Percentiles rank a stretch among this genome's conserved stretches.
Conservation (phyloP, 92 coral and sea anemone genomes). For the Desmophyllum pertusum region DNA sequence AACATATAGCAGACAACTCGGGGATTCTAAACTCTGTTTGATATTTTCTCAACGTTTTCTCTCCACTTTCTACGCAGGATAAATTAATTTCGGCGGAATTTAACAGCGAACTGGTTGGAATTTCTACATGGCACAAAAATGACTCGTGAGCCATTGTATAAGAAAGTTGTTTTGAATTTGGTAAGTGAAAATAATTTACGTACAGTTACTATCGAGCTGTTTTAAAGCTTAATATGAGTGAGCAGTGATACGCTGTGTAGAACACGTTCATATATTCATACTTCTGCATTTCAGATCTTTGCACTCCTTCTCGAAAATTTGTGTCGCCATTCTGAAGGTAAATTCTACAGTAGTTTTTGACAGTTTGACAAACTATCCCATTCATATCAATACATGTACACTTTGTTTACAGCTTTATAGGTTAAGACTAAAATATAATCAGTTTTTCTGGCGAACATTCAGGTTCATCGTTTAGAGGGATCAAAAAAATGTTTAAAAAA, state of each 20-base stretch:
- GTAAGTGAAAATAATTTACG: conserved; percentile 24
- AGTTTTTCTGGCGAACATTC: neutral
- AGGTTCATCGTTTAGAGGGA: neutral
- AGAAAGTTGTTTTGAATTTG: conserved; percentile 32
- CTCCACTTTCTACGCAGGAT: conserved; percentile 14
- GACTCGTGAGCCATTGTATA: conserved; percentile 4
- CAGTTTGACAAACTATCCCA: neutral
- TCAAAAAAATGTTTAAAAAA: neutral
- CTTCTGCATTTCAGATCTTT: conserved; percentile 12
- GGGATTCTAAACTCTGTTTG: conserved; percentile 7
- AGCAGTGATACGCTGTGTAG: neutral
- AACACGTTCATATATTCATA: neutral
- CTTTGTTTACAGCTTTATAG: conserved; percentile 12
- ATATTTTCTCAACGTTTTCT: neutral
- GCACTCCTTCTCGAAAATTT: conserved; percentile 3
- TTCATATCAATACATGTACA: neutral
- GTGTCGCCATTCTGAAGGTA: conserved; percentile 20
- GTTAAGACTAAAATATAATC: neutral
- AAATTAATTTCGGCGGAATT: neutral
- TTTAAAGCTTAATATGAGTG: conserved; percentile 6
- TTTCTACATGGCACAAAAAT: conserved; percentile 25
- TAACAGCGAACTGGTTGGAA: neutral
- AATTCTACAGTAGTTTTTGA: neutral
- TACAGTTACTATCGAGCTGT: conserved; percentile 11
- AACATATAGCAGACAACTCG: neutral